phyloP scores from a whole-genome alignment of 2,113 vertebrate genomes.

The Piprites chloris region DNA sequence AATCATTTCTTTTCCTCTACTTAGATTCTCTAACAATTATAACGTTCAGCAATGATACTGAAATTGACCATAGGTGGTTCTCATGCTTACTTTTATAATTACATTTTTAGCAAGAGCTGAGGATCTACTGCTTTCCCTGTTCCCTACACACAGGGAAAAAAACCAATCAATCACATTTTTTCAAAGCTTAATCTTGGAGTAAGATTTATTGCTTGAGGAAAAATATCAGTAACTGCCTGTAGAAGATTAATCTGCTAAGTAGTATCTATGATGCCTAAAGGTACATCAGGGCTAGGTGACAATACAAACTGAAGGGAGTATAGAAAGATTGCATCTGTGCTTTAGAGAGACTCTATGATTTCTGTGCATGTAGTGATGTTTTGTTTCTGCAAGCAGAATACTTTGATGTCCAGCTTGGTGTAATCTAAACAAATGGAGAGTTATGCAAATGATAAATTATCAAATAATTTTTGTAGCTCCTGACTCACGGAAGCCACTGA shows the following conservation, averaged over 20 bases:
- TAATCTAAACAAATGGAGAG: background rate
- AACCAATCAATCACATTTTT: background rate
- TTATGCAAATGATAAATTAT: background rate
- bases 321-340: background rate
- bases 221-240: background rate
- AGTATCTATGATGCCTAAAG: background rate
- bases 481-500: background rate
- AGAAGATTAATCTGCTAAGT: background rate
- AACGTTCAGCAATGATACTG: rapidly evolving
- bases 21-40: background rate
- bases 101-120: background rate
- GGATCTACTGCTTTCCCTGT: background rate
- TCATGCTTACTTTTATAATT: background rate
- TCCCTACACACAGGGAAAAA: rapidly evolving
- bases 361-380: background rate
- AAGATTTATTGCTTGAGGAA: background rate
- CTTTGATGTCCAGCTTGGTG: background rate
- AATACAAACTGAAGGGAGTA: background rate
- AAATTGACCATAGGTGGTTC: background rate
- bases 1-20: background rate
- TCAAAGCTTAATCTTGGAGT: background rate
- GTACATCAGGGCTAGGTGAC: background rate
- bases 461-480: background rate
- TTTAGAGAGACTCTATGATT: background rate
- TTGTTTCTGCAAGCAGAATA: background rate